Evolutionary conservation across 2,113 vertebrate genomes (phyloP), one percentile per base, ranked within the genome.

Genomic region (Ceyx melanurus): DNA sequence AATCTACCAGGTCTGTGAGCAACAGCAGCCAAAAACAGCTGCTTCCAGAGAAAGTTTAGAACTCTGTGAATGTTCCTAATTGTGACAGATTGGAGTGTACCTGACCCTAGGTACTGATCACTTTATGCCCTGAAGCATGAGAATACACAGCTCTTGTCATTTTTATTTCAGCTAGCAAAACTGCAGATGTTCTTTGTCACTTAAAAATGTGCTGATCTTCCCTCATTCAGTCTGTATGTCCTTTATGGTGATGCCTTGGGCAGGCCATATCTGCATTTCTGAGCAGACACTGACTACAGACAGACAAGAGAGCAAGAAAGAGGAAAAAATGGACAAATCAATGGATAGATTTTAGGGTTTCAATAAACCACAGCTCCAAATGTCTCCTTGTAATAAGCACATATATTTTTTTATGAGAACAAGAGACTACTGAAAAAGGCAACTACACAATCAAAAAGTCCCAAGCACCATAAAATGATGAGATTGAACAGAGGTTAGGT

Each of bases 91-190:
- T 90, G 73, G 75, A 77, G n/a, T 80, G 66, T 46, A 93, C 86
- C 90, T 83, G 75, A 92, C 93, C 94, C 61, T 62, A 95, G 70
- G 85, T 96, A 86, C 90, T 94, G 84, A 96, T 95, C 92, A 93
- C 64, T 93, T 95, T 91, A 82, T 95, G 87, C 91, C 95, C 95
- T 81, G 68, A 94, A 95, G 94, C 90, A 77, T 74, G 67, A 78
- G 89, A 88, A 96, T 85, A 82, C 67, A 91, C 60, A 85, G 29
- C 43, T 89, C 60, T 74, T 88, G 87, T 92, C 82, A 93, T 95
- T 92, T 95, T 93, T 92, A 89, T 89, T 78, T 78, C 68, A 91
- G 84, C 68, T 89, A 88, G 82, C 57, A 92, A 90, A 87, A 80
- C 42, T 86, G 84, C 86, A 89, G 92, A 67, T 89, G 74, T 89